These are phyloP conservation scores for Sinosuthora webbiana DNA, from an alignment of 2,113 vertebrate species.

Conservation along the genomic window DNA sequence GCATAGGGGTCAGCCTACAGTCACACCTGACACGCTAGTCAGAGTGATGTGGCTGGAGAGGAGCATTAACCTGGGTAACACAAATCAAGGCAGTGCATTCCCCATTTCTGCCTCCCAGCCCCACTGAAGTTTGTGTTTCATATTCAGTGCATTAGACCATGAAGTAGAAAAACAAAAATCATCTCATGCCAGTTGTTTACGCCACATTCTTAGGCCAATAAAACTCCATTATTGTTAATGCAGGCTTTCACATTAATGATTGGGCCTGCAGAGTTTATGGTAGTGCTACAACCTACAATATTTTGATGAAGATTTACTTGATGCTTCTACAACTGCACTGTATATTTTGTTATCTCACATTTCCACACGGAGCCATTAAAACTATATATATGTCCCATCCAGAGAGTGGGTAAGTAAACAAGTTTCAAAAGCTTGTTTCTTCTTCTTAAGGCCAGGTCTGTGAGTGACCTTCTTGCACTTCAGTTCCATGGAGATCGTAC, in stretches of 20 bases:
- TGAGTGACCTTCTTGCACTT: not conserved
- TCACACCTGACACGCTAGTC: fast-evolving
- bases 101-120: not conserved
- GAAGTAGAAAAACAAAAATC: not conserved
- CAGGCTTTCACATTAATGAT: not conserved
- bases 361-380: constrained; percentile 17
- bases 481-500: not conserved
- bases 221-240: not conserved
- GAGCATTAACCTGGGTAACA: not conserved
- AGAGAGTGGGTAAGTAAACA: constrained; percentile 28
- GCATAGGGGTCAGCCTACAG: not conserved
- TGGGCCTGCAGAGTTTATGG: not conserved
- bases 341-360: not conserved
- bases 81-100: not conserved
- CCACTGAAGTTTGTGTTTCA: not conserved
- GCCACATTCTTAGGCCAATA: not conserved
- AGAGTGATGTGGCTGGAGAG: not conserved
- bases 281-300: not conserved
- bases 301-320: constrained; percentile 9
- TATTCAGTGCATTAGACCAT: not conserved
- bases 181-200: not conserved
- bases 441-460: constrained; percentile 3
- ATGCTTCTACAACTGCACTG: not conserved
- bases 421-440: constrained; percentile 36
- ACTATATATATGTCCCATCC: not conserved